Conservation (phyloP, 1,140 invertebrate species). For the Neodiprion pinetum region DNA sequence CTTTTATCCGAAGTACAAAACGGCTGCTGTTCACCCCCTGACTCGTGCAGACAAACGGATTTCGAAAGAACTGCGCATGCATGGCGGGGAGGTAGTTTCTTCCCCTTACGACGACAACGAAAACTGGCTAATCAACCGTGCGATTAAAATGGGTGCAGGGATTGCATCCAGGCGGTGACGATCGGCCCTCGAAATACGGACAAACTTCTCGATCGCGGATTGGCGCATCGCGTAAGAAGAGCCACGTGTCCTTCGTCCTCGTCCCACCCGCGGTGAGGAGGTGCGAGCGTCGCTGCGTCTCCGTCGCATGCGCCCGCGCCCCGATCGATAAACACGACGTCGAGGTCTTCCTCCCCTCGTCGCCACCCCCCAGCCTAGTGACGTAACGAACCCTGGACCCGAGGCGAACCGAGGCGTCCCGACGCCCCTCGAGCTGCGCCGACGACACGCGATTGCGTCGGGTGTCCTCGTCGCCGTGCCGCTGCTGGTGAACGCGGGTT, state of each 20-base stretch:
- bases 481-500: slow-evolving; percentile 1
- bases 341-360: slow-evolving; percentile 1
- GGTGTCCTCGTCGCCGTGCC: slow-evolving; percentile 1
- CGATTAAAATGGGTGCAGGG: too few species aligned
- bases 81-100: neutral
- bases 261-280: too few species aligned
- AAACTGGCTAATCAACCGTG: too few species aligned
- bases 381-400: slow-evolving; percentile 14
- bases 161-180: too few species aligned
- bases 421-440: slow-evolving; percentile 19
- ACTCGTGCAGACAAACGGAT: too few species aligned
- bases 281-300: slow-evolving; percentile 13
- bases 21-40: too few species aligned
- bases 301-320: slow-evolving; percentile 28
- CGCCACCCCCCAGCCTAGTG: neutral
- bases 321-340: slow-evolving; percentile 25
- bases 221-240: too few species aligned
- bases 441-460: neutral
- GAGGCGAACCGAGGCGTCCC: slow-evolving; percentile 15
- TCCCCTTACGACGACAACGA: too few species aligned
- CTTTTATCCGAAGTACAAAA: too few species aligned
- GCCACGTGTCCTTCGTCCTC: too few species aligned
- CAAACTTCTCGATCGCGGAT: too few species aligned
- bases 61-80: neutral
- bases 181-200: too few species aligned